Evolutionary conservation across 2,113 vertebrate genomes (phyloP).

Genomic region (Pterocles orientalis): DNA sequence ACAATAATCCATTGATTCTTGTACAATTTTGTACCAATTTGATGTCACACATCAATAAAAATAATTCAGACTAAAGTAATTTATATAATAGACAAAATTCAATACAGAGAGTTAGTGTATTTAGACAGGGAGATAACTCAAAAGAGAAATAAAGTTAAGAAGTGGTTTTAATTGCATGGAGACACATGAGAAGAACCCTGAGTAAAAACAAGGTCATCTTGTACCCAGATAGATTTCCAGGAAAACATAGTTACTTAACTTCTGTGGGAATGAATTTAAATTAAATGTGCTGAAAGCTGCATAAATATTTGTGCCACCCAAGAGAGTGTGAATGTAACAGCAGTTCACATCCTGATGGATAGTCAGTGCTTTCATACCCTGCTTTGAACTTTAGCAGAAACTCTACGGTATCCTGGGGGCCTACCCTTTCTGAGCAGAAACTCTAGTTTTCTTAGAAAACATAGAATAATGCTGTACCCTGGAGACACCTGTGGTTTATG

Average conservation of each 20-base stretch:
- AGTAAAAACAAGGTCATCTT: conserved; percentile 10
- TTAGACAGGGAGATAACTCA: not conserved
- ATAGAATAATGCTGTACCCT: not conserved
- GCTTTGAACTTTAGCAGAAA: conserved; percentile 69
- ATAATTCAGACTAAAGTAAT: not conserved
- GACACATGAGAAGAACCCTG: not conserved
- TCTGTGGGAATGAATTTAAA: conserved; percentile 19
- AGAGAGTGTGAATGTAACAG: conserved; percentile 20
- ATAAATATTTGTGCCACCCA: conserved; percentile 62
- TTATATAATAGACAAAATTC: not conserved
- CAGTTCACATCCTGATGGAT: conserved; percentile 49
- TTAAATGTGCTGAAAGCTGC: conserved; percentile 59
- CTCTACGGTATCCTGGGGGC: conserved; percentile 14
- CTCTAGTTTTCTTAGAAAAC: conserved; percentile 63
- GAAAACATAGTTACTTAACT: not conserved
- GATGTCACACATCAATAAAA: not conserved
- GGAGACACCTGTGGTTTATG: not conserved
- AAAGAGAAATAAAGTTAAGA: not conserved
- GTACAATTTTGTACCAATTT: not conserved
- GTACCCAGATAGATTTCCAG: not conserved
- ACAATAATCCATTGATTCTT: not conserved
- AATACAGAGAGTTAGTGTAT: not conserved
- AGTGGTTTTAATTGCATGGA: not conserved
- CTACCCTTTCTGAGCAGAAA: not conserved
- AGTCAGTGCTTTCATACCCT: conserved; percentile 35